Evolutionary conservation across 30 jellyfish, hydroid and myxozoan genomes (phyloP), one percentile per base, ranked within the genome.

Genomic region (Pseudorhiza aurosa): DNA sequence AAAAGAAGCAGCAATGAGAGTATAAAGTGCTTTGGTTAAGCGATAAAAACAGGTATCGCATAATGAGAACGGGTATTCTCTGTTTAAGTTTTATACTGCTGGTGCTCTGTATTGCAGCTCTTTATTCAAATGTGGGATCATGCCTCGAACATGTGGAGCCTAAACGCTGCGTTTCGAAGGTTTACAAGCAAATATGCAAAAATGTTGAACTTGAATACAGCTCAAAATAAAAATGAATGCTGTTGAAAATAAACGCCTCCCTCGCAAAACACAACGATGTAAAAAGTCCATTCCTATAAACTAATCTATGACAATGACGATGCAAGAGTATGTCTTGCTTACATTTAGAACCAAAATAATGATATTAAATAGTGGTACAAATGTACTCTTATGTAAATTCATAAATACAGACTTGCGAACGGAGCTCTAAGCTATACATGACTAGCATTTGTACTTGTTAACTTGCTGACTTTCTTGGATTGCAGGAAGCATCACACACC

Each of bases 301-400:
- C 86, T 73, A 73, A 19, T 51, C 47, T 73, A 51, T 53, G 24
- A 53, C 73, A 73, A 73, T 39, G 28, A 51, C 51, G 77, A 73
- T 35, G 86, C 86, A 73, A 73, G 86, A 56, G 15, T 53, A 31
- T 36, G 43, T 73, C 86, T 36, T 73, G 86, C 46, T 75, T 73
- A 56, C 26, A 49, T 32, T 14, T 35, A 73, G 42, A 65, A 73
- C 86, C 86, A 73, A 73, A 50, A 73, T 45, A 51, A 65, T 73
- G 86, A 33, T 57, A 73, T 73, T 73, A 73, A 73, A 73, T 73
- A 73, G 74, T 29, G 75, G 86, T 73, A 73, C 86, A 73, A 73
- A 73, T 73, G 86, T 73, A 70, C 67, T 46, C 74, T 50, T 73
- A 75, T 56, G 75, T 73, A 73, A 42, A 53, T 50, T 73, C 86